Conservation (phyloP, 1,140 invertebrate species). For the Aphidius gifuensis region DNA sequence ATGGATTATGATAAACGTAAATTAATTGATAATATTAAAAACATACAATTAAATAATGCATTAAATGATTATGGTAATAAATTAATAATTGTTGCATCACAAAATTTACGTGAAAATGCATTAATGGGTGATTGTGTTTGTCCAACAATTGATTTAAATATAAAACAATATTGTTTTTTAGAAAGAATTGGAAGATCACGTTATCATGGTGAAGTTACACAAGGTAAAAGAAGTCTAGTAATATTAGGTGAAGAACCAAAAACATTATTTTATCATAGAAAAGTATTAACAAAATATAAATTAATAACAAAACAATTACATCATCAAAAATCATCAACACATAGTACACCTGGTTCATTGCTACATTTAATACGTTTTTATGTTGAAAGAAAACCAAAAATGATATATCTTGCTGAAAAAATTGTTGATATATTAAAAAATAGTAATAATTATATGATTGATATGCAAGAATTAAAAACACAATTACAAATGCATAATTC, state of each 20-base stretch:
- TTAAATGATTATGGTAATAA: constrained; percentile 55
- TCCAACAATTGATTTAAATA: constrained; percentile 57
- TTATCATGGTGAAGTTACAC: constrained; percentile 68
- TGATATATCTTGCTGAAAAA: constrained; percentile 56
- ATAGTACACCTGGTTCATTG: constrained; percentile 53
- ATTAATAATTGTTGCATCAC: constrained; percentile 72
- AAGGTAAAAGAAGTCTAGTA: constrained; percentile 61
- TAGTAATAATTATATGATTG: constrained; percentile 55
- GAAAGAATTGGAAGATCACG: constrained; percentile 75
- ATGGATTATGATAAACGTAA: constrained; percentile 57
- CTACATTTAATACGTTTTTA: constrained; percentile 65
- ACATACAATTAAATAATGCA: constrained; percentile 49
- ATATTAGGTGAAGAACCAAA: constrained; percentile 61
- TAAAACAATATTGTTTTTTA: constrained; percentile 68
- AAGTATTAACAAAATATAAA: constrained; percentile 59
- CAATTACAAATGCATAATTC: constrained; percentile 48
- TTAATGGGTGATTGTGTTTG: constrained; percentile 57
- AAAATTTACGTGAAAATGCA: constrained; percentile 59
- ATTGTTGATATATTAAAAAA: constrained; percentile 59
- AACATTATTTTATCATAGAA: constrained; percentile 66
- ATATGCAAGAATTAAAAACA: constrained; percentile 56
- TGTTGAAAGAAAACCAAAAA: constrained; percentile 58
- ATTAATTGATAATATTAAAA: constrained; percentile 49
- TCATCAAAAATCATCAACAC: constrained; percentile 44
- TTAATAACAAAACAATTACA: constrained; percentile 66